phyloP scores from a whole-genome alignment of 1,140 invertebrate genomes.

The Anastrepha obliqua region DNA sequence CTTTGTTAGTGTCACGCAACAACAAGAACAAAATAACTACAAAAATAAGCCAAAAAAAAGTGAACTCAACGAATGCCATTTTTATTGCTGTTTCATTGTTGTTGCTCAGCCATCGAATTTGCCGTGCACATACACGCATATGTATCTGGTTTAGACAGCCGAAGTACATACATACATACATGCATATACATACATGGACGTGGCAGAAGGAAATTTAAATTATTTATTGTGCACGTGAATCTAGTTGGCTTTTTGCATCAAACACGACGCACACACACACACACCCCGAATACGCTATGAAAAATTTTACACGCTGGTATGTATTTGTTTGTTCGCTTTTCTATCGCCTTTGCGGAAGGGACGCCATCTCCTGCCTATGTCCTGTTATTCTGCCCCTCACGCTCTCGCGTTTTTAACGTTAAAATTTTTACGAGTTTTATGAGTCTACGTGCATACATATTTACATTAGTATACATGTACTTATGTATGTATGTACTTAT shows the following conservation, averaged over 20 bases:
- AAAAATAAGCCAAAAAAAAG: background rate
- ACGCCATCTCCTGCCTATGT: slow-evolving; percentile 48
- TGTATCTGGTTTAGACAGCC: background rate
- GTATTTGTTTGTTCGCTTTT: background rate
- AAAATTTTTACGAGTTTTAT: slow-evolving; percentile 8
- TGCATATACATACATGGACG: background rate
- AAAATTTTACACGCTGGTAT: slow-evolving; percentile 10
- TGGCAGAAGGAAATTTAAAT: slow-evolving; percentile 11
- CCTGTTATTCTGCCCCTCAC: slow-evolving; percentile 22
- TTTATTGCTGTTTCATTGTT: slow-evolving; percentile 35
- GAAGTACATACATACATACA: background rate
- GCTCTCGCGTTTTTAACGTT: background rate
- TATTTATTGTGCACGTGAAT: slow-evolving; percentile 45
- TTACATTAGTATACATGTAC: background rate
- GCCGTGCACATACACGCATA: background rate
- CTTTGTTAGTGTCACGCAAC: background rate
- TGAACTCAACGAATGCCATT: slow-evolving; percentile 15
- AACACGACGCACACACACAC: slow-evolving; percentile 15
- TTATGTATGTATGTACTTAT: background rate
- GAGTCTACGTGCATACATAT: background rate
- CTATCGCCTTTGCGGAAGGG: slow-evolving; percentile 35
- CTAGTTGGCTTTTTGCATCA: slow-evolving; percentile 27
- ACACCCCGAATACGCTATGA: background rate
- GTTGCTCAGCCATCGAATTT: background rate
- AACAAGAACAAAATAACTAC: background rate